Conservation (phyloP, 2,797 vertebrate species). For the Masticophis lateralis region DNA sequence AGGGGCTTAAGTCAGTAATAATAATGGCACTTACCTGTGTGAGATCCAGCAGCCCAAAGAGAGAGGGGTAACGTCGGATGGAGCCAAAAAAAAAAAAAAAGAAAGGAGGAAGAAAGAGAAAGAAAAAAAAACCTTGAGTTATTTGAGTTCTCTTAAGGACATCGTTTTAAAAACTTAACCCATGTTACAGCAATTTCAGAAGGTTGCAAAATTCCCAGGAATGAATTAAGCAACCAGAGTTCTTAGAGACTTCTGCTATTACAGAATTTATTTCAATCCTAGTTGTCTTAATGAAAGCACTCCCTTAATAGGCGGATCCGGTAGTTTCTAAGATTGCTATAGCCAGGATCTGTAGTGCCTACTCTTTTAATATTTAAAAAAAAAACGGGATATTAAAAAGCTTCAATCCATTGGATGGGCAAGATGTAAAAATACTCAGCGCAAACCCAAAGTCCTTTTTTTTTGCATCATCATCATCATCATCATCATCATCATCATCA, state of each 20-base stretch:
- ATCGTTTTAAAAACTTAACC: not conserved
- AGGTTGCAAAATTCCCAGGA: not conserved
- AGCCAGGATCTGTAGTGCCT: not conserved
- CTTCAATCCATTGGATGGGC: not conserved
- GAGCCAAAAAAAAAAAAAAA: not conserved
- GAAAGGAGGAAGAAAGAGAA: not conserved
- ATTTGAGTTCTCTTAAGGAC: not conserved
- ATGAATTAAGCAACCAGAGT: not conserved
- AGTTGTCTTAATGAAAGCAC: not conserved
- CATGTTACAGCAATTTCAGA: not conserved
- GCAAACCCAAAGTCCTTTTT: not conserved
- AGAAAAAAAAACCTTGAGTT: not conserved
- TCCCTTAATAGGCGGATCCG: not conserved
- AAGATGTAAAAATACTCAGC: not conserved
- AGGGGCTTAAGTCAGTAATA: not conserved
- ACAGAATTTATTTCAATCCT: not conserved
- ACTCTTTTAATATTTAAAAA: not conserved
- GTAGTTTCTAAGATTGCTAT: not conserved
- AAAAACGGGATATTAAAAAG: too few relatives aligned
- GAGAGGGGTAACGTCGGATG: not conserved
- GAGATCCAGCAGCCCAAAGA: not conserved
- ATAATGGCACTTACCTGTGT: conserved; percentile 16
- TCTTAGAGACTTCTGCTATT: not conserved
- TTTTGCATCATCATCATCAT: too few relatives aligned
- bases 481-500: too few relatives aligned